A percentile compares a stretch with the other conserved stretches of the same genome.
phyloP scores from a whole-genome alignment of 2,888 invertebrate genomes.

The Drosophila tanythrix region DNA sequence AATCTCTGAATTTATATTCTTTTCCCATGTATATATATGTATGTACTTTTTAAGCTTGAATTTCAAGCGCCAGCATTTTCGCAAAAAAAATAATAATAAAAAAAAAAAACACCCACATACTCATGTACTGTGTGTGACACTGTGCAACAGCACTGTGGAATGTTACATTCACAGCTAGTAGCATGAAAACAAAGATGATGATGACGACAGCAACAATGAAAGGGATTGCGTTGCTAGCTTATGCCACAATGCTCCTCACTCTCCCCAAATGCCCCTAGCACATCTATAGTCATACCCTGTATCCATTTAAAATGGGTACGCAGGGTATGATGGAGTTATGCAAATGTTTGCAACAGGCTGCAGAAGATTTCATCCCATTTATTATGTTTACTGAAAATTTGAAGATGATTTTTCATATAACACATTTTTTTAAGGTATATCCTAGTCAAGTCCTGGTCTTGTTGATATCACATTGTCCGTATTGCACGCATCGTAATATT shows the following conservation, averaged over 20 bases:
- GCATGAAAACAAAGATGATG: slow-evolving; percentile 59
- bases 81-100: neutral
- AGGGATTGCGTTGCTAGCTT: slow-evolving; percentile 38
- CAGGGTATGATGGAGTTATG: neutral
- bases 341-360: rapidly evolving
- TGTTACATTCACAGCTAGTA: slow-evolving; percentile 53
- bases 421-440: neutral
- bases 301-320: neutral
- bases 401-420: too few relatives aligned
- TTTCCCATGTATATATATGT: neutral
- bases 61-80: slow-evolving; percentile 66
- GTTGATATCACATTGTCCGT: slow-evolving; percentile 3
- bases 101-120: slow-evolving; percentile 15
- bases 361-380: neutral
- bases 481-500: slow-evolving; percentile 64
- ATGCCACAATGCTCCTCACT: slow-evolving; percentile 34
- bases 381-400: neutral
- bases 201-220: slow-evolving; percentile 44
- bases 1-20: slow-evolving; percentile 49
- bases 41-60: slow-evolving; percentile 41
- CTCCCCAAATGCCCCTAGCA: neutral
- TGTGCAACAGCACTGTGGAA: slow-evolving; percentile 36
- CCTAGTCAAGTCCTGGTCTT: neutral
- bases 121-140: neutral
- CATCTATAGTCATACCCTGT: slow-evolving; percentile 1